Evolutionary conservation across 2,888 invertebrate species (phyloP), one percentile per base, ranked within the genome.

Genomic region (Rhingia campestris): DNA sequence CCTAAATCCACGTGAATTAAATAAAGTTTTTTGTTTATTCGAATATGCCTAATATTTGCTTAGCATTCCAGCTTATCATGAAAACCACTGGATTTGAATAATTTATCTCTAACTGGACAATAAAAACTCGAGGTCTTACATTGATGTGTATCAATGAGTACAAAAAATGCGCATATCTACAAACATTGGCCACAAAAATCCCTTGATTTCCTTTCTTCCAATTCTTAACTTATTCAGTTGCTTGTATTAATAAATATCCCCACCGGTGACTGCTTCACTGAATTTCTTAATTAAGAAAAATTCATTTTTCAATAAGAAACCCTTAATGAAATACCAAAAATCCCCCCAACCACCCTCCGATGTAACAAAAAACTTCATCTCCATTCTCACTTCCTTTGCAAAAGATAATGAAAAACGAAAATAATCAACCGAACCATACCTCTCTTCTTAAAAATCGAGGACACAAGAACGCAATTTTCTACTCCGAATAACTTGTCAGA

Each of bases 401-500:
- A 47, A 39, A 30, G 53, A 6, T 30, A 53, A 6, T 9, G 1
- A 64, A 64, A 51, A 51, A 45, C 3, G 33, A 14, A 45, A 61
- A 45, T 45, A 45, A 30, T 61, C 59, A 14, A 12, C n/a, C 9
- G 14, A 35, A 22, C 35, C 35, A 45, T 33, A 32, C 32, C 33
- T 6, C 10, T 35, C 5, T 14, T 7, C n/a, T 30, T 6, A 12
- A 56, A 43, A 49, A 10, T n/a, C 9, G 45, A 22, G 10, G 6
- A 5, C 4, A 22, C 22, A 49, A 14, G 12, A 14, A 39, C 4
- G 41, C n/a, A 32, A 49, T 35, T 53, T 61, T 22, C 14, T 39
- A 33, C 61, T 72, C 12, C n/a, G 30, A 53, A 32, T 41, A 43
- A 66, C 14, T 43, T 43, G 6, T 4, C 37, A 37, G 45, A 61